Base-by-base conservation (phyloP, 2,888 invertebrate species). In the Napeogenes sylphis region DNA sequence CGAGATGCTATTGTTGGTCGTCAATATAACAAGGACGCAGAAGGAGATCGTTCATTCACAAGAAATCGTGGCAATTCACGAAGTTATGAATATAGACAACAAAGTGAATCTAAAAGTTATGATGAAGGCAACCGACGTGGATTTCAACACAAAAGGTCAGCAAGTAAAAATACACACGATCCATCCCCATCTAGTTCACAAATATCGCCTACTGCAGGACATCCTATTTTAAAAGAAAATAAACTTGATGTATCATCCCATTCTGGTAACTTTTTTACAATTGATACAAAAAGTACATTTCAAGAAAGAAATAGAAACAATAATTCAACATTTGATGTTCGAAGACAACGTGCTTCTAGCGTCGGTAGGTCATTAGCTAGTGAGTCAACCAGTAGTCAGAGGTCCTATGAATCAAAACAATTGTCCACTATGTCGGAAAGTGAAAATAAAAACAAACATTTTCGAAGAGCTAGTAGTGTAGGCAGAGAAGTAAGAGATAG, bases 251-350 rank as follows among this genome's bases (percentile, higher is more conserved):
- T 84, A 3, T 75, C 82, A 70, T 71, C 77, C 5, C 72, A 81
- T 56, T 68, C 73, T 4, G 83, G 84, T 2, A 76, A 76, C 30
- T 76, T 83, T n/a, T 85, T 89, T 67, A 78, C 73, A 21, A 90
- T 89, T 68, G 84, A 90, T 65, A 88, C 86, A 12, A 83, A 81
- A 58, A 74, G 78, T 57, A 85, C 86, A 42, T 89, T 88, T 67
- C 86, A 87, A 76, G 75, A 77, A 60, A 75, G 75, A 42, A 58
- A 81, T 32, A 70, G 73, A 51, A 30, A 62, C 55, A 30, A 65
- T 21, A 54, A 60, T 45, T 13, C 56, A 58, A 73, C 74, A 62
- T 82, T 83, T 67, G 79, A 86, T 75, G 67, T 68, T 56, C 79
- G 84, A 63, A 78, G 79, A 68, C 77, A 80, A 70, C 81, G 90